A percentile compares a stretch with the other conserved stretches of the same genome.
phyloP scores from a whole-genome alignment of 2,888 invertebrate species.

The Dysmachus trigonus region DNA sequence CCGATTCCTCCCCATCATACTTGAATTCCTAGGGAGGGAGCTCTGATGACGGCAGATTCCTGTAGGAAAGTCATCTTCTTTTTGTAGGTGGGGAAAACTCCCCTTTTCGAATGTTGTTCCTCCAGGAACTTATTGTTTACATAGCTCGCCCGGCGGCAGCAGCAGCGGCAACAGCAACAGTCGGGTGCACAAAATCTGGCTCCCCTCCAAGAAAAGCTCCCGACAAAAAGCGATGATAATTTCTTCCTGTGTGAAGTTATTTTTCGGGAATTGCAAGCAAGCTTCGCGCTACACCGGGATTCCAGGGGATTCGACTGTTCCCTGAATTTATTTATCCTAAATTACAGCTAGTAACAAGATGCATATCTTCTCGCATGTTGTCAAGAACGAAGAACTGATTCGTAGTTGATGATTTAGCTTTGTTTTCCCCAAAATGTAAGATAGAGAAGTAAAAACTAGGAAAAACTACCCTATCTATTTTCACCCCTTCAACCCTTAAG shows the following conservation, averaged over 20 bases:
- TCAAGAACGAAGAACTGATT: too few relatives aligned
- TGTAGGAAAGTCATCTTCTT: neutral
- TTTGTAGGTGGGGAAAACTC: neutral
- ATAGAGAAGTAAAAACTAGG: too few relatives aligned
- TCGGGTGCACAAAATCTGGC: neutral
- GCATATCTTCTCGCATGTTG: too few relatives aligned
- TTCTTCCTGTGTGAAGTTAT: neutral
- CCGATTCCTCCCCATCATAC: neutral
- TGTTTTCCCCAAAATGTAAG: too few relatives aligned
- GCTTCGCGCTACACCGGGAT: neutral
- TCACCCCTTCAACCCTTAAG: too few relatives aligned
- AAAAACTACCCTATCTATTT: too few relatives aligned
- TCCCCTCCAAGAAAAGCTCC: conserved; percentile 1
- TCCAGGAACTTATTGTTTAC: neutral
- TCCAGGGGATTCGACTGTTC: neutral
- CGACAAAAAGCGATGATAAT: neutral
- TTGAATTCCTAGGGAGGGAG: neutral
- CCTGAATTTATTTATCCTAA: neutral
- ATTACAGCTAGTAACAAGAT: too few relatives aligned
- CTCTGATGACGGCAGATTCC: neutral
- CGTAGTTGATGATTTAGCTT: too few relatives aligned
- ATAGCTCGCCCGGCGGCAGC: neutral
- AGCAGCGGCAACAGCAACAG: conserved; percentile 8
- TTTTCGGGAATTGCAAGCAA: neutral
- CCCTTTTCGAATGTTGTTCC: neutral